Conservation (phyloP, 2,113 vertebrate species). For the Nycticebus coucang region DNA sequence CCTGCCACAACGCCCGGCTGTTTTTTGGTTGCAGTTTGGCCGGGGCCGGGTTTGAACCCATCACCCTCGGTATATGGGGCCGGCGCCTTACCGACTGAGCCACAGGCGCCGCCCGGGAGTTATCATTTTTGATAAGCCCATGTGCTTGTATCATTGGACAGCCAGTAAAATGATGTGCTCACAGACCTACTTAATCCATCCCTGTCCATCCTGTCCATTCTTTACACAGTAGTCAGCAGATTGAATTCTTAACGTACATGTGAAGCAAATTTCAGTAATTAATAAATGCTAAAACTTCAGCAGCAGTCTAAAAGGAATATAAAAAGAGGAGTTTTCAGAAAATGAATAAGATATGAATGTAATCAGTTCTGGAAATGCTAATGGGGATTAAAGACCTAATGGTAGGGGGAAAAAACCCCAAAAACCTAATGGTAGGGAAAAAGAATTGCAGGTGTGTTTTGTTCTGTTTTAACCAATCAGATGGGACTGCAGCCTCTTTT, state of each 20-base stretch:
- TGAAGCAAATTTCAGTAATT: not conserved
- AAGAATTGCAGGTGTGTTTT: not conserved
- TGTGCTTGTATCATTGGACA: not conserved
- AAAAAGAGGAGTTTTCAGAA: not conserved
- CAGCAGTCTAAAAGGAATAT: not conserved
- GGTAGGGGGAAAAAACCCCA: not conserved
- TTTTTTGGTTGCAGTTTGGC: no score
- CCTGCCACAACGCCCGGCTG: no score
- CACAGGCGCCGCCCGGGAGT: no score
- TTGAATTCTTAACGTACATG: not conserved
- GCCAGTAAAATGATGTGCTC: not conserved
- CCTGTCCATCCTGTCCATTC: not conserved
- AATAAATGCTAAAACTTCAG: not conserved
- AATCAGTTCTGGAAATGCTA: not conserved
- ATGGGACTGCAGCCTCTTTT: not conserved
- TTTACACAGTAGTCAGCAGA: not conserved
- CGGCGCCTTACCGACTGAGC: no score
- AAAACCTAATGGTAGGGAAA: not conserved
- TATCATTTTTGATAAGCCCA: not conserved
- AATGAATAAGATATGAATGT: not conserved
- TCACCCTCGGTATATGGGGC: no score
- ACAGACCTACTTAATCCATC: not conserved
- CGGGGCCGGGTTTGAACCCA: no score
- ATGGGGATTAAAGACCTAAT: not conserved
- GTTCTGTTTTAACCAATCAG: not conserved